Base-by-base conservation (phyloP, 92 coral and sea anemone species). In the Heteractis magnifica region DNA sequence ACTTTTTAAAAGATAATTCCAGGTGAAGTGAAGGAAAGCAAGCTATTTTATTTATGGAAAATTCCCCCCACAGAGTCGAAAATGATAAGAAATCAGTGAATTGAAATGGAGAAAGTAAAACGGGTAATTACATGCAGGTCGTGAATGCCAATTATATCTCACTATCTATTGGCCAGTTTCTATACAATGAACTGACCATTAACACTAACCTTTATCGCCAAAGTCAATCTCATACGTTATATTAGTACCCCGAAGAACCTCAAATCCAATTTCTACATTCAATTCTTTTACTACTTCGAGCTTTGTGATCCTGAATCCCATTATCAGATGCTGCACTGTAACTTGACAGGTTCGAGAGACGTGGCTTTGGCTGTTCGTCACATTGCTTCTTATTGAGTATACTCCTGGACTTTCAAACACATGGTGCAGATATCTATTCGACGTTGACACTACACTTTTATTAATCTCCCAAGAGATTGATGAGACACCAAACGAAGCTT, bases 151-250 rank as follows among this genome's bases (percentile, higher is more conserved):
- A 34, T 34, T 34, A 34, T 34, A 34, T 34, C 44, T 34, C 3
- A 34, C 44, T 34, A 34, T 34, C 44, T 34, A 2, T 34, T 34
- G 44, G 44, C 44, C 44, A 34, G 44, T 34, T 34, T 34, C 44
- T 34, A 34, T 34, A 34, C 18, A 59, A 1, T 59, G n/a, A 59
- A 59, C 15, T 75, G 4, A 6, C 41, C 49, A 75, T 34, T 52
- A 21, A 76, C 49, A 21, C 94, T 84, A 65, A 92, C 96, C 96
- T 53, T 78, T 85, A 49, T 92, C 97, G 0, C 98, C 99, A 82
- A 90, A 94, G 55, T 84, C 85, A 18, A 94, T 89, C 23, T 56
- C 85, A 81, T 89, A 94, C 10, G 92, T 84, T 6, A 89, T 92
- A 41, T 94, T 87, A 23, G 81, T 75, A 18, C 98, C 97, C 71